phyloP scores from a whole-genome alignment of 2,113 vertebrate genomes.

The Grantiella picta region DNA sequence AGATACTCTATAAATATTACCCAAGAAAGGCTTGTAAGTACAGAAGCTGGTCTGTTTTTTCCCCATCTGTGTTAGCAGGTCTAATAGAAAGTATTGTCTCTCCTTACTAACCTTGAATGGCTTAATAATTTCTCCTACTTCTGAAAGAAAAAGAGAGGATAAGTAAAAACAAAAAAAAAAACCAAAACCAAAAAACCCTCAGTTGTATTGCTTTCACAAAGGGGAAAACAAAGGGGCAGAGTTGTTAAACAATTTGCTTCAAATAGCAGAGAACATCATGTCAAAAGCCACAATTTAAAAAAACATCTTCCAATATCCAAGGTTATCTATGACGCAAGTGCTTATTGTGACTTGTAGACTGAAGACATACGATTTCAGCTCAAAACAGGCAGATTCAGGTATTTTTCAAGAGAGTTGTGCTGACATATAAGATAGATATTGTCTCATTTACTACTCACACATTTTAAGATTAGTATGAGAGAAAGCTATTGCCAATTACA shows the following conservation, averaged over 20 bases:
- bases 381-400: background rate
- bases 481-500: background rate
- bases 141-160: background rate
- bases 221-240: background rate
- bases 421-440: background rate
- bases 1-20: background rate
- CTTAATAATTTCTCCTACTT: background rate
- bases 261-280: background rate
- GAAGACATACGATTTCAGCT: background rate
- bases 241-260: background rate
- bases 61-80: background rate
- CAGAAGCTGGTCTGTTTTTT: background rate
- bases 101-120: background rate
- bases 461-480: background rate
- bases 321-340: background rate
- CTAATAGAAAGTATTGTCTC: background rate
- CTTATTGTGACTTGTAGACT: background rate
- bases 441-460: background rate
- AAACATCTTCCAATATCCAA: background rate
- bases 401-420: background rate
- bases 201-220: background rate
- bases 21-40: background rate
- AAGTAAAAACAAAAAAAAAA: background rate
- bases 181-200: accelerated
- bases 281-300: background rate